phyloP scores from a whole-genome alignment of 2,888 invertebrate genomes.

The Synanthedon formicaeformis region DNA sequence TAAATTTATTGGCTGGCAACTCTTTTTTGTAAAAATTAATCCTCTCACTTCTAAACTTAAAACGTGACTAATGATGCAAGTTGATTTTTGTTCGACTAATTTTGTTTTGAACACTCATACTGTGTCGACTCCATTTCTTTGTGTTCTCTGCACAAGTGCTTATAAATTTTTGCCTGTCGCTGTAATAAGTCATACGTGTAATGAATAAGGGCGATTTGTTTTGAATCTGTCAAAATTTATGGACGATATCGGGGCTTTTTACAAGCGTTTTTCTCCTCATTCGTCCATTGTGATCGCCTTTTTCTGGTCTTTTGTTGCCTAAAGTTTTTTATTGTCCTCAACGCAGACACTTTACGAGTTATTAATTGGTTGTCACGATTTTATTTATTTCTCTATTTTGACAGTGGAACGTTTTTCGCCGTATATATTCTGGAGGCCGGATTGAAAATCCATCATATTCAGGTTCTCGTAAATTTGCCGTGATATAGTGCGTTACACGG shows the following conservation, averaged over 20 bases:
- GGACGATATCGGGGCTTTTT: conserved; percentile 62
- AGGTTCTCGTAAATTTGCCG: conserved; percentile 67
- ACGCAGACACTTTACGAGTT: conserved; percentile 69
- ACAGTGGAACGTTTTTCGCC: conserved; percentile 59
- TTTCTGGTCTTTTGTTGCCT: conserved; percentile 55
- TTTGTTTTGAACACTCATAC: conserved; percentile 38
- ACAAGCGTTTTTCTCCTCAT: conserved; percentile 62
- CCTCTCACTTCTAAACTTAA: conserved; percentile 17
- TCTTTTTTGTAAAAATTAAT: conserved; percentile 24
- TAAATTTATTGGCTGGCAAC: too few relatives aligned
- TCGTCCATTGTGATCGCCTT: conserved; percentile 61
- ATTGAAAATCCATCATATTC: conserved; percentile 72
- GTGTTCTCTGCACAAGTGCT: conserved; percentile 52
- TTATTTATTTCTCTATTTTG: conserved; percentile 71
- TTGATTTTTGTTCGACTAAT: conserved; percentile 31
- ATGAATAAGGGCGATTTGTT: conserved; percentile 72
- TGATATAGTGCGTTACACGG: conserved; percentile 67
- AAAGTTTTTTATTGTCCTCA: conserved; percentile 56
- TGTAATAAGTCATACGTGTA: conserved; percentile 67
- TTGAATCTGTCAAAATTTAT: conserved; percentile 68
- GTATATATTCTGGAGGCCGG: conserved; percentile 55
- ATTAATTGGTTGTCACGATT: conserved; percentile 69
- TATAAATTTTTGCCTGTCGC: conserved; percentile 50
- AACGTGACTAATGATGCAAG: conserved; percentile 61
- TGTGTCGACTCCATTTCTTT: conserved; percentile 37